Conservation (phyloP, 2,888 invertebrate species). For the Nomada fabriciana region DNA sequence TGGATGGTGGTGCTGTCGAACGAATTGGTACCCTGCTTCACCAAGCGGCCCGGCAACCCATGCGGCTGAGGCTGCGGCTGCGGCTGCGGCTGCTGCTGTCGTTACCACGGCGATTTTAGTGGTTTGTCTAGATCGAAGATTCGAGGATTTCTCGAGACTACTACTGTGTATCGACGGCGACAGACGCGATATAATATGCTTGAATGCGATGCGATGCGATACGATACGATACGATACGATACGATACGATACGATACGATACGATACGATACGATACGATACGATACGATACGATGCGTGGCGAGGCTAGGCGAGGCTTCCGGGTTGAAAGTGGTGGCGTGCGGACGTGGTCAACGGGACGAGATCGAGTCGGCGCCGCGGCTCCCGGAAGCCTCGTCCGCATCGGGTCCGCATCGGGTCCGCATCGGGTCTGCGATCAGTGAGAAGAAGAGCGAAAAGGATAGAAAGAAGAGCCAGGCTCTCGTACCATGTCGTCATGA, state of each 20-base stretch:
- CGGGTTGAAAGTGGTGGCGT: conserved; percentile 35
- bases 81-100: conserved; percentile 61
- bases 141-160: conserved; percentile 41
- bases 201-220: neutral
- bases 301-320: conserved; percentile 64
- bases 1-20: conserved; percentile 91
- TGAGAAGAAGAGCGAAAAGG: conserved; percentile 11
- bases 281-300: conserved; percentile 1
- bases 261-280: no score
- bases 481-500: conserved; percentile 91
- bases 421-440: conserved; percentile 5
- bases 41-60: conserved; percentile 84
- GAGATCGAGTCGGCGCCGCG: conserved; percentile 27
- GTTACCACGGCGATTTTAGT: conserved; percentile 60
- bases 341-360: conserved; percentile 1
- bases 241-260: no score
- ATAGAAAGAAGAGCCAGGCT: conserved; percentile 6
- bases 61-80: conserved; percentile 78
- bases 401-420: conserved; percentile 11
- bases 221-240: neutral
- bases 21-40: conserved; percentile 86
- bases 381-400: conserved; percentile 49
- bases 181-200: neutral
- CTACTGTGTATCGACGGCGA: conserved; percentile 64
- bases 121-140: conserved; percentile 47